Evolutionary conservation across 2,797 vertebrate species (phyloP).

Genomic region (Oryzias dopingdopingensis): DNA sequence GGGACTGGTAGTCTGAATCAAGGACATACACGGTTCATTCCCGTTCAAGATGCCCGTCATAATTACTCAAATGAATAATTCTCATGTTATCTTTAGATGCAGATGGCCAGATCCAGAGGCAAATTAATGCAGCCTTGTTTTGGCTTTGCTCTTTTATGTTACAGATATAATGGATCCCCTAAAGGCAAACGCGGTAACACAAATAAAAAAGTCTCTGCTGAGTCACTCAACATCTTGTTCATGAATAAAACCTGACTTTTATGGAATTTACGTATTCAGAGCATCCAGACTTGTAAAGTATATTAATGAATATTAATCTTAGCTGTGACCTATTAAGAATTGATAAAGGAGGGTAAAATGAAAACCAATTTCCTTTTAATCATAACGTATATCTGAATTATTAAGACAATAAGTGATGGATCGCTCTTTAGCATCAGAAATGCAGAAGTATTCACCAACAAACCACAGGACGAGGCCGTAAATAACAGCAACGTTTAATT

Average conservation of each 20-base stretch:
- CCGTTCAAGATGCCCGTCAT: conserved; percentile 42
- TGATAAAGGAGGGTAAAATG: no score
- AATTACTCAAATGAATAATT: conserved; percentile 61
- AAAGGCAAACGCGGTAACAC: conserved; percentile 6
- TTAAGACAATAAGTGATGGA: background rate
- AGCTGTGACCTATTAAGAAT: no score
- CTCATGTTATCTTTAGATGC: conserved; percentile 33
- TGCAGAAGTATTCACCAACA: background rate
- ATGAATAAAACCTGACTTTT: conserved; percentile 16
- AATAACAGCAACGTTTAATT: background rate
- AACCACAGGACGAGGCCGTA: background rate
- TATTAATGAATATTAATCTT: no score
- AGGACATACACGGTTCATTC: conserved; percentile 23
- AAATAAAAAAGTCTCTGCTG: no score
- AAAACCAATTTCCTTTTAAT: no score
- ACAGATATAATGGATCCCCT: conserved; percentile 23
- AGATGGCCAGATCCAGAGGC: conserved; percentile 14
- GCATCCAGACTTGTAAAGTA: no score
- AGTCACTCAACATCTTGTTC: background rate
- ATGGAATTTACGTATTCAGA: no score
- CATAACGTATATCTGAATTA: background rate
- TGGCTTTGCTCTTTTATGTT: conserved; percentile 28
- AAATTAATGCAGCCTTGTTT: conserved; percentile 27
- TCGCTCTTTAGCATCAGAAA: no score
- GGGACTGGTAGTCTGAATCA: conserved; percentile 15